A percentile compares a stretch with the other conserved stretches of the same genome.
These are phyloP conservation scores for Lerista edwardsae DNA, from an alignment of 2,797 vertebrate genomes.

Conservation along the genomic window DNA sequence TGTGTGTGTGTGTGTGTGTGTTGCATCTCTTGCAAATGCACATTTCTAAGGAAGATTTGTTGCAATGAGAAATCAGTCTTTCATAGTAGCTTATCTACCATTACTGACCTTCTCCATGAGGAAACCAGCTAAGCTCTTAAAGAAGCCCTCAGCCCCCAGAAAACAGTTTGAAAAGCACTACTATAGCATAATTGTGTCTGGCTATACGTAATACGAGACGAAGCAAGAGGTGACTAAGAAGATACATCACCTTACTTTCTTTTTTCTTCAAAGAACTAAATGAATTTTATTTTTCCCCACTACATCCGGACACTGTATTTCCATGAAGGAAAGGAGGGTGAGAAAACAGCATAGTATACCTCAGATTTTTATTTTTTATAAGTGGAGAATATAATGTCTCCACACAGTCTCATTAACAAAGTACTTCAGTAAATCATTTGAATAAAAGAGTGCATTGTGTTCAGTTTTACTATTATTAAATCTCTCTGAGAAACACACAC, in stretches of 20 bases:
- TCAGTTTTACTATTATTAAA: background rate
- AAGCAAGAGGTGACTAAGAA: background rate
- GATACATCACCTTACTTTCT: background rate
- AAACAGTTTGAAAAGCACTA: background rate
- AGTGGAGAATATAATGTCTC: background rate
- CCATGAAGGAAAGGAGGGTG: background rate
- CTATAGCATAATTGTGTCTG: background rate
- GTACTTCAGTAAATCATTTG: background rate
- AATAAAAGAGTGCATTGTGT: background rate
- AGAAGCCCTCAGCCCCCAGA: background rate
- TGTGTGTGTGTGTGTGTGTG: too few species aligned
- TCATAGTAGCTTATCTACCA: background rate
- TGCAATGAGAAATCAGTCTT: background rate
- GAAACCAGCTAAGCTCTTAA: background rate
- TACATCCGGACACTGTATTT: background rate
- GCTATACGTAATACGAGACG: background rate
- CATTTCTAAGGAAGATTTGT: background rate
- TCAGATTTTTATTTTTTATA: background rate
- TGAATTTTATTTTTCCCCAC: background rate
- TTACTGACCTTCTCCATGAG: background rate
- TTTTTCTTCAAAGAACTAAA: background rate
- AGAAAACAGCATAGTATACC: background rate
- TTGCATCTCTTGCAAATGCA: background rate
- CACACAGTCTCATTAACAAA: background rate
- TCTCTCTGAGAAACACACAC: background rate